Evolutionary conservation across 2,113 vertebrate genomes (phyloP).

Genomic region (Dasyurus viverrinus): DNA sequence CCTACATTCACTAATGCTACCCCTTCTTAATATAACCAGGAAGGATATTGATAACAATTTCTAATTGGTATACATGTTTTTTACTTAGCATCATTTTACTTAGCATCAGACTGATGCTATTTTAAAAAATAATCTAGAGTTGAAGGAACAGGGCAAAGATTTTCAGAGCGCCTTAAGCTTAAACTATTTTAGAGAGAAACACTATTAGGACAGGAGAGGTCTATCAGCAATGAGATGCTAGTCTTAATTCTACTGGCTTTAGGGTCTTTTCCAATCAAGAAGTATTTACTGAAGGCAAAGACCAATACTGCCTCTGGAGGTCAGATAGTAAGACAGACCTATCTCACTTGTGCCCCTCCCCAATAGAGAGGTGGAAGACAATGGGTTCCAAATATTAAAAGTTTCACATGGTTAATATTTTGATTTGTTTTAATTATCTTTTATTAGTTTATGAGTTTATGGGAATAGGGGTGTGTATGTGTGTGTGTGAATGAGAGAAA

Average conservation of each 20-base stretch:
- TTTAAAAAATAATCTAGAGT: background rate
- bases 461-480: background rate
- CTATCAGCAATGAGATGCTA: background rate
- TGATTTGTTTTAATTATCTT: background rate
- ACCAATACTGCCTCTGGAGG: background rate
- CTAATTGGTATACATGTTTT: too few relatives aligned
- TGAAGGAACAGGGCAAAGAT: background rate
- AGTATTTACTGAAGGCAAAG: background rate
- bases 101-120: background rate
- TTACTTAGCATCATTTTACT: too few relatives aligned
- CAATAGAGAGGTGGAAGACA: background rate
- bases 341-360: background rate
- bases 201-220: background rate
- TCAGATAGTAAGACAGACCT: background rate
- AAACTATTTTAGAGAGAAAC: background rate
- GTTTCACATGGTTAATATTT: background rate
- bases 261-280: background rate
- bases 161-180: background rate
- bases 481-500: background rate
- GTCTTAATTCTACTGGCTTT: background rate
- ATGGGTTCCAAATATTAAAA: background rate
- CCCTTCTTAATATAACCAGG: too few relatives aligned
- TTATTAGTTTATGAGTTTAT: background rate
- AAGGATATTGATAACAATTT: too few relatives aligned
- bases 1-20: too few relatives aligned